Percentiles rank a stretch among this genome's conserved stretches.
phyloP scores from a whole-genome alignment of 2,888 invertebrate genomes.

The Apamea sordens region DNA sequence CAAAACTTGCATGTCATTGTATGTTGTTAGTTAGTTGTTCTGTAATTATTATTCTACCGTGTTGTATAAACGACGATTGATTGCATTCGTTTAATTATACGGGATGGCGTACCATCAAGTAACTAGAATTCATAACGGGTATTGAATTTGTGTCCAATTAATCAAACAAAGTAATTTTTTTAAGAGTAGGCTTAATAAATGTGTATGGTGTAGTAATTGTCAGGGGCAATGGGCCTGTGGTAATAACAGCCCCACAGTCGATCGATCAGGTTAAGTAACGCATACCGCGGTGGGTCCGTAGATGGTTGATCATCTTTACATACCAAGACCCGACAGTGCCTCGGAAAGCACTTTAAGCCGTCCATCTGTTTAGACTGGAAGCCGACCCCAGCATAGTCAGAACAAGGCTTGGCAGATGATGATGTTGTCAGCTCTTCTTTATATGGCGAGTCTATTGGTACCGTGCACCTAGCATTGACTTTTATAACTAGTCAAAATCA shows the following conservation, averaged over 20 bases:
- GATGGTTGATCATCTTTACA: no score
- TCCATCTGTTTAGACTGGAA: no score
- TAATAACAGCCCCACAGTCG: no score
- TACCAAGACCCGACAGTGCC: no score
- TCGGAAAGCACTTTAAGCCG: no score
- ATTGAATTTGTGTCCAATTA: not conserved
- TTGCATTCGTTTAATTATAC: conserved; percentile 22
- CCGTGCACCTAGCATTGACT: not conserved
- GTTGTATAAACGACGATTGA: conserved; percentile 12
- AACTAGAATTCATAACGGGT: not conserved
- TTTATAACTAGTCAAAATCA: not conserved
- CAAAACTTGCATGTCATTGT: conserved; percentile 13
- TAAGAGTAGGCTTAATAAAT: not conserved
- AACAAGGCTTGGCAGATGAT: no score
- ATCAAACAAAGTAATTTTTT: not conserved
- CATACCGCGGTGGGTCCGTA: no score
- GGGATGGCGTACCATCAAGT: not conserved
- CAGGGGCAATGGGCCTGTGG: no score
- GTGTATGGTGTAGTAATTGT: no score
- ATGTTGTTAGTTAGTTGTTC: not conserved
- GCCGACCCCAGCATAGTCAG: no score
- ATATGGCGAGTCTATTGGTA: not conserved
- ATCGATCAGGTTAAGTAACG: no score
- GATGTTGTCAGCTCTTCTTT: not conserved
- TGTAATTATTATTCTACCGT: conserved; percentile 17